Evolutionary conservation across 2,113 vertebrate genomes (phyloP).

Genomic region (Meriones unguiculatus): DNA sequence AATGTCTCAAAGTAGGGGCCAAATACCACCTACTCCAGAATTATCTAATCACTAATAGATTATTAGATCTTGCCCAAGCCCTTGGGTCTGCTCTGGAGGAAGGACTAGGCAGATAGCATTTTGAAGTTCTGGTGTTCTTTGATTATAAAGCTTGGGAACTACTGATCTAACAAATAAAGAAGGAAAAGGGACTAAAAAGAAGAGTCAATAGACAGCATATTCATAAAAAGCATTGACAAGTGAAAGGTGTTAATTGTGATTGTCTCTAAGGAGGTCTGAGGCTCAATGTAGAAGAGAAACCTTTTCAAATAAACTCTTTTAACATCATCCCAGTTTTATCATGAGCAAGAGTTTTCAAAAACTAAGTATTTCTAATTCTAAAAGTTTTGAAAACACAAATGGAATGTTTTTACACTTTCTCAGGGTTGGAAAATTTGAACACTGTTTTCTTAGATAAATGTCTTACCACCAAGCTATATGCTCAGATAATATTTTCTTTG

Average conservation of each 20-base stretch:
- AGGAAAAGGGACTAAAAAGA: background rate
- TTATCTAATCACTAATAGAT: background rate
- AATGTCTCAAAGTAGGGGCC: background rate
- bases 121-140: constrained; percentile 18
- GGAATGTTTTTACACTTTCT: constrained; percentile 48
- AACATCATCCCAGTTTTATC: background rate
- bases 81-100: background rate
- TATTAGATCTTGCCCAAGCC: background rate
- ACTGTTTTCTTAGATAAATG: background rate
- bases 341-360: background rate
- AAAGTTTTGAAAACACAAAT: background rate
- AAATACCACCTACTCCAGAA: background rate
- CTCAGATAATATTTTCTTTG: background rate
- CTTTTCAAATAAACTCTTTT: constrained; percentile 26
- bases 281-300: constrained; percentile 10
- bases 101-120: background rate
- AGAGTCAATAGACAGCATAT: background rate
- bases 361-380: constrained; percentile 17
- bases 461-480: background rate
- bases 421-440: background rate
- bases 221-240: background rate
- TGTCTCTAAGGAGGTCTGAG: background rate
- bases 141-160: background rate
- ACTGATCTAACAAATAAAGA: background rate
- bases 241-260: background rate